These are phyloP conservation scores for Solenopsis fugax DNA, from an alignment of 1,140 invertebrate species.

Conservation along the genomic window DNA sequence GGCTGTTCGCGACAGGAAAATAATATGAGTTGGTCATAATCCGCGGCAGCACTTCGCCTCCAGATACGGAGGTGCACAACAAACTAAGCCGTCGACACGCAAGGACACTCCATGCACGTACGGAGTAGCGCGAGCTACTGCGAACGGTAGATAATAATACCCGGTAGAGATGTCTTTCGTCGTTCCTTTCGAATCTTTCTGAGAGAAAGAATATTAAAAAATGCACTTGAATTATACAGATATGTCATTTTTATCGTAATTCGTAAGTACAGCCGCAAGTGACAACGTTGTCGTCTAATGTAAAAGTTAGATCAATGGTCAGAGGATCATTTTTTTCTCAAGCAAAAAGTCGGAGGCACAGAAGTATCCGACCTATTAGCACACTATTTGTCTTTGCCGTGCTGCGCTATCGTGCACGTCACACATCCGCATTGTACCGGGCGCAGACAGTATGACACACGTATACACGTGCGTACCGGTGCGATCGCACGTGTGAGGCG, in stretches of 20 bases:
- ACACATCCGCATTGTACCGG: conserved; percentile 45
- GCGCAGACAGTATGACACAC: conserved; percentile 33
- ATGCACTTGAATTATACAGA: not conserved
- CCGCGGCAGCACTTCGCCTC: conserved; percentile 56
- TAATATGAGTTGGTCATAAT: conserved; percentile 72
- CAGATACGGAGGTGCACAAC: conserved; percentile 60
- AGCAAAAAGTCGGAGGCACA: not conserved
- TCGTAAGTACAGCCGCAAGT: not conserved
- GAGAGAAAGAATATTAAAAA: not conserved
- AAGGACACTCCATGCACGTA: conserved; percentile 46
- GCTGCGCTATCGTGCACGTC: not conserved
- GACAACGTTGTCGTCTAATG: not conserved
- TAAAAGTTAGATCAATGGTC: not conserved
- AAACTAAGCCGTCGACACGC: conserved; percentile 50
- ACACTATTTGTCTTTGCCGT: conserved; percentile 1
- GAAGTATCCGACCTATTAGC: not conserved
- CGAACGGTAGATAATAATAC: not conserved
- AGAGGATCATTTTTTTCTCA: not conserved
- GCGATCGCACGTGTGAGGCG: conserved; percentile 42
- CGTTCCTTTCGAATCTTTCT: not conserved
- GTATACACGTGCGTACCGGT: conserved; percentile 26
- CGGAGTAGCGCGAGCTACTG: conserved; percentile 5
- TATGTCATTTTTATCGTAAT: not conserved
- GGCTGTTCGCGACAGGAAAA: conserved; percentile 72
- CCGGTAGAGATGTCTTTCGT: not conserved